Percentiles rank a stretch among this genome's conserved stretches.
phyloP scores from a whole-genome alignment of 1,140 invertebrate species.

The Drosophila fuyamai region DNA sequence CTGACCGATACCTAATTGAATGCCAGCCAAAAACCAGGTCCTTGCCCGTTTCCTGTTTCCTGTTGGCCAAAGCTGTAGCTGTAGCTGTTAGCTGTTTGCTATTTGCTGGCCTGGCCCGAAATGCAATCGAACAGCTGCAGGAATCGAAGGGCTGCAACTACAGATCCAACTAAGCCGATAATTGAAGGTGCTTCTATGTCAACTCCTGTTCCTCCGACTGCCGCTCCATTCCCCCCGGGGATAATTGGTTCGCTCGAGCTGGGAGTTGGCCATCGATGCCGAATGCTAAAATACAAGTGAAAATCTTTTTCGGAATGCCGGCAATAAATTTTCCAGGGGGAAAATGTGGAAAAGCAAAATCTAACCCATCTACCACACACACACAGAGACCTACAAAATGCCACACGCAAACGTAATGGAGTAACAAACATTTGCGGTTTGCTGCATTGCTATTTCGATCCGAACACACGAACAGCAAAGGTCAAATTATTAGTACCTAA shows the following conservation, averaged over 20 bases:
- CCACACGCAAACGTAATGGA: constrained; percentile 65
- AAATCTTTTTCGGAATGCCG: constrained; percentile 35
- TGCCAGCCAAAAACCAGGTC: constrained; percentile 36
- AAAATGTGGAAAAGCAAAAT: constrained; percentile 27
- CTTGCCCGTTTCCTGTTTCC: constrained; percentile 14
- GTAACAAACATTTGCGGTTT: constrained; percentile 81
- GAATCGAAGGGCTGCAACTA: constrained; percentile 17
- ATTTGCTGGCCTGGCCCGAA: constrained; percentile 7
- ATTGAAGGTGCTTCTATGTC: constrained; percentile 42
- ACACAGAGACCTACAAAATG: constrained; percentile 8
- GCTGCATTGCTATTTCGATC: constrained; percentile 54
- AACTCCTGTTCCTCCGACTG: neutral
- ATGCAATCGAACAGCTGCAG: constrained; percentile 47
- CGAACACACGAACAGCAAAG: constrained; percentile 7
- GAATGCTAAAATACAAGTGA: constrained; percentile 34
- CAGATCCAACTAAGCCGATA: constrained; percentile 51
- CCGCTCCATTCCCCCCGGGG: neutral
- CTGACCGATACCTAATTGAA: constrained; percentile 59
- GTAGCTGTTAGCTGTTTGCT: neutral
- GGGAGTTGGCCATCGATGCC: constrained; percentile 22
- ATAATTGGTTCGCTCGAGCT: constrained; percentile 28
- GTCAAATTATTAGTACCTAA: neutral
- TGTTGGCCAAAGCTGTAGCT: neutral
- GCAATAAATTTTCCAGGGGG: constrained; percentile 26
- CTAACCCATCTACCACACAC: constrained; percentile 14